Evolutionary conservation across 2,113 vertebrate genomes (phyloP).

Genomic region (Hemibagrus wyckioides): DNA sequence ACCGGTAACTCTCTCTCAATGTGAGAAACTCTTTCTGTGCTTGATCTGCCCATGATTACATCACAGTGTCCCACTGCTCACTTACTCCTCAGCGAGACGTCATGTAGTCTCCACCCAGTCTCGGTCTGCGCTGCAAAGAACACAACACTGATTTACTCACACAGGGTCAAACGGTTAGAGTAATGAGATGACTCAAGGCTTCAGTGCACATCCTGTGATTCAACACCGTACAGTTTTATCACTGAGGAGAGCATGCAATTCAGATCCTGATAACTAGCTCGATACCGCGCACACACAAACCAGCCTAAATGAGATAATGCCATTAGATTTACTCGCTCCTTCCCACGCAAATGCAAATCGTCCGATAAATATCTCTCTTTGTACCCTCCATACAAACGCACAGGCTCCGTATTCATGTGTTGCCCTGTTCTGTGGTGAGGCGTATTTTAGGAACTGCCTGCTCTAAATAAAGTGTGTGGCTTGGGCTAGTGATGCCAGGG

Average conservation of each 20-base stretch:
- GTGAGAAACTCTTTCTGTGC: neutral
- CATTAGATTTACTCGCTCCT: neutral
- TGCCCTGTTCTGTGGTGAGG: slow-evolving; percentile 16
- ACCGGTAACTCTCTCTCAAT: neutral
- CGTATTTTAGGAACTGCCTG: slow-evolving; percentile 46
- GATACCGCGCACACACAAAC: neutral
- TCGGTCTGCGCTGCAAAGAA: neutral
- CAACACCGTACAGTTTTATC: neutral
- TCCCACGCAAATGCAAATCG: neutral
- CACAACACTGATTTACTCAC: slow-evolving; percentile 3
- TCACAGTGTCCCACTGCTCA: neutral
- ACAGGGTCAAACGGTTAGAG: slow-evolving; percentile 17
- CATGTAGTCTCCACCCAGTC: neutral
- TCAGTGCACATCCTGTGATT: neutral
- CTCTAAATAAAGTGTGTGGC: slow-evolving; percentile 53
- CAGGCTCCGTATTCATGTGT: neutral
- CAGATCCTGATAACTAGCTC: too few relatives aligned
- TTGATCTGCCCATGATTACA: neutral
- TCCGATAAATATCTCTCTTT: slow-evolving; percentile 7
- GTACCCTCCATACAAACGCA: neutral
- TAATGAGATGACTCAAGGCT: neutral
- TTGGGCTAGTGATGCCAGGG: slow-evolving; percentile 4
- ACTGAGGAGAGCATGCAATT: neutral
- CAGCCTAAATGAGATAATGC: neutral
- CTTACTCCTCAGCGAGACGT: neutral